phyloP scores from a whole-genome alignment of 2,113 vertebrate genomes.

The Parotia lawesii region DNA sequence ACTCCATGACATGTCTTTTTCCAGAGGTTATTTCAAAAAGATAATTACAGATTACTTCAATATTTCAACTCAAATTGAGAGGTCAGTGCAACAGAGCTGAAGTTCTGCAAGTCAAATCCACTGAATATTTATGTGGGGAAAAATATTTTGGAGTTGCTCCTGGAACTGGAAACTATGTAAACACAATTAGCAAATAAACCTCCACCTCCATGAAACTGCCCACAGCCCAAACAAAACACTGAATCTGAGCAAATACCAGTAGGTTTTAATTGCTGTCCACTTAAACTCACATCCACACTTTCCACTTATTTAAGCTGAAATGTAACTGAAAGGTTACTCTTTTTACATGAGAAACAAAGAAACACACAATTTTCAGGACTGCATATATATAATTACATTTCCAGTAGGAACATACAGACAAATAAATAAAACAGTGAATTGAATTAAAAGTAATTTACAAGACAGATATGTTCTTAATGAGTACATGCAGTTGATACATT shows the following conservation, averaged over 20 bases:
- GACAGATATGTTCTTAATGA: not conserved
- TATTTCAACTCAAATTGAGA: not conserved
- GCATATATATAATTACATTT: not conserved
- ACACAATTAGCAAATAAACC: not conserved
- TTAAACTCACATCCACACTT: not conserved
- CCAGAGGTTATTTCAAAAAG: not conserved
- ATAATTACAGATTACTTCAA: not conserved
- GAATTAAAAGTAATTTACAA: not conserved
- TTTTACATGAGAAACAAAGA: not conserved
- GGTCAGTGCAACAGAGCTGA: not conserved
- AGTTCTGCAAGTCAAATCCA: not conserved
- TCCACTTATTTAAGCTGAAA: not conserved
- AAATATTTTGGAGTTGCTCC: not conserved
- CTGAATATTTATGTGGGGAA: not conserved
- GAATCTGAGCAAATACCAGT: not conserved
- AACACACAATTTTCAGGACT: not conserved
- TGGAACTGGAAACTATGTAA: not conserved
- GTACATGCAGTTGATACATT: not conserved
- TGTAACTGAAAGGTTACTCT: not conserved
- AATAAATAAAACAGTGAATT: not conserved
- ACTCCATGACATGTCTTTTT: not conserved
- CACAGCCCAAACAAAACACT: not conserved
- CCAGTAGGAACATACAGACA: not conserved
- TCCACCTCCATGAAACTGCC: not conserved
- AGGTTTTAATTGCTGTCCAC: not conserved